Evolutionary conservation across 2,113 vertebrate genomes (phyloP).

Genomic region (Vulpes ferrilata): DNA sequence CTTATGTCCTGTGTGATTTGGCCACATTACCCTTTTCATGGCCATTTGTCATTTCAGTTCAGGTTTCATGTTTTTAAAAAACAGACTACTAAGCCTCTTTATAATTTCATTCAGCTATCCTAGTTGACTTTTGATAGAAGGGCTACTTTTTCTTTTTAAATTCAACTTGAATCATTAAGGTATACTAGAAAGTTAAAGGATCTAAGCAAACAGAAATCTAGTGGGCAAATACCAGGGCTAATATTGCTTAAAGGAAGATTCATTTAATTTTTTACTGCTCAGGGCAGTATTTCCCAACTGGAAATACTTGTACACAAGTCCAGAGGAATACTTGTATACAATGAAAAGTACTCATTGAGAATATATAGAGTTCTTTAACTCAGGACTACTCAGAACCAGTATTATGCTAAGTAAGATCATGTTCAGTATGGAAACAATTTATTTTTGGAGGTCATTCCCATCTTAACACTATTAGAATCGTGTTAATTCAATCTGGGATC

Average conservation of each 20-base stretch:
- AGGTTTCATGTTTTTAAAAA: background rate
- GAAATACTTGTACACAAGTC: background rate
- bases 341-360: background rate
- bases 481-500: background rate
- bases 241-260: background rate
- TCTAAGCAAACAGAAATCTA: background rate
- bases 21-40: background rate
- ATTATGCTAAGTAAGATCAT: background rate
- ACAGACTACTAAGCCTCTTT: background rate
- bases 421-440: background rate
- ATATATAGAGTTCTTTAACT: background rate
- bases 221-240: background rate
- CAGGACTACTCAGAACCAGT: background rate
- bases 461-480: background rate
- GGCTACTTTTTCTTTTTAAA: constrained; percentile 27
- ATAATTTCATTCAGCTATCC: background rate
- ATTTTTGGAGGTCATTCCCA: background rate
- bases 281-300: background rate
- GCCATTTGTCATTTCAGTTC: background rate
- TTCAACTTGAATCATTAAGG: background rate
- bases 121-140: constrained; percentile 27
- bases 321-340: background rate
- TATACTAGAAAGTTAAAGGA: background rate
- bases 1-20: background rate
- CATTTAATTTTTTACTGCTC: background rate